These are phyloP conservation scores for Gortyna flavago DNA, from an alignment of 2,888 invertebrate genomes.

Conservation along the genomic window DNA sequence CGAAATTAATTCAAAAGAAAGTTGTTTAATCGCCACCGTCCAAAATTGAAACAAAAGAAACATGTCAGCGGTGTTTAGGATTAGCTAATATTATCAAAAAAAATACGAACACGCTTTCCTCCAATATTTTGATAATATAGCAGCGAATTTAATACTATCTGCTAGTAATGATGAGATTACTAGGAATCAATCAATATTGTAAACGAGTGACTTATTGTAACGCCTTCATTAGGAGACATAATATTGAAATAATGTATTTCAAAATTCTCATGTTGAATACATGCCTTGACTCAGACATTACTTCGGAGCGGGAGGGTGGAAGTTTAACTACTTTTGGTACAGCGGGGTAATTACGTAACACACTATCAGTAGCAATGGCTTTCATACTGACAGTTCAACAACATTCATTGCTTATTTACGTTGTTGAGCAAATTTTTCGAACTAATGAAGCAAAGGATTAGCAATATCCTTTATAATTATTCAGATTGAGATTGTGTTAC, in stretches of 20 bases:
- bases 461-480: not conserved
- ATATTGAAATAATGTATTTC: slow-evolving; percentile 66
- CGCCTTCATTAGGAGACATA: slow-evolving; percentile 69
- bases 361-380: not conserved
- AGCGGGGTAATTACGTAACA: not conserved
- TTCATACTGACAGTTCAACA: not conserved
- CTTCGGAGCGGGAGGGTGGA: slow-evolving; percentile 11
- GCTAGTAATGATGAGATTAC: slow-evolving; percentile 51
- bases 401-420: not conserved
- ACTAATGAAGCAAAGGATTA: too few species aligned
- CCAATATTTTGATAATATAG: slow-evolving; percentile 46
- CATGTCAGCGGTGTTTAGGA: slow-evolving; percentile 45
- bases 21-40: slow-evolving; percentile 60
- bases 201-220: slow-evolving; percentile 75
- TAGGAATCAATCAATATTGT: slow-evolving; percentile 61
- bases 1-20: slow-evolving; percentile 37
- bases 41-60: slow-evolving; percentile 49
- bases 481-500: not conserved
- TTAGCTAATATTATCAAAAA: slow-evolving; percentile 49
- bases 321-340: not conserved
- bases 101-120: slow-evolving; percentile 27
- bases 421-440: too few species aligned
- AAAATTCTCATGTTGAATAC: slow-evolving; percentile 58
- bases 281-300: slow-evolving; percentile 28
- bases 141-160: slow-evolving; percentile 23